Conservation (phyloP, 2,113 vertebrate genomes). For the Diphyllodes magnificus region DNA sequence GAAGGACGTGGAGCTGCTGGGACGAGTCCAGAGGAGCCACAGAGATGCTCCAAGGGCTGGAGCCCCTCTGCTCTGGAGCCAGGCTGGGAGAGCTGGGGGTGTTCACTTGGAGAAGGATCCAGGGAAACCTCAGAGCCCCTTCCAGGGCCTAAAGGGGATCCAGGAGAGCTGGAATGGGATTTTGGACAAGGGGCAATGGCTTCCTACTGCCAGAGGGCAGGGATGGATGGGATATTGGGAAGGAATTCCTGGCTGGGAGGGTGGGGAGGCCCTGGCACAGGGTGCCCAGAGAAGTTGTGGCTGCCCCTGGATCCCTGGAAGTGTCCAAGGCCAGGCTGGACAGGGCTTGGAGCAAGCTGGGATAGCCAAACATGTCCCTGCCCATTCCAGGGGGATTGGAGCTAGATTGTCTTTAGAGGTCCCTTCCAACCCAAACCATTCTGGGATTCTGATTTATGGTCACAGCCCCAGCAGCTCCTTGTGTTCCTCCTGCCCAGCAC, state of each 20-base stretch:
- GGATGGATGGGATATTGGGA: accelerated
- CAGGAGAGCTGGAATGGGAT: background rate
- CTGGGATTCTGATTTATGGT: background rate
- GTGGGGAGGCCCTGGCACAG: background rate
- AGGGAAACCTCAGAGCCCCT: background rate
- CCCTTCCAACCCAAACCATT: background rate
- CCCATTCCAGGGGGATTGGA: background rate
- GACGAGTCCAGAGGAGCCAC: background rate
- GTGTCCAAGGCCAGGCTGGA: background rate
- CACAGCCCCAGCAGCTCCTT: background rate
- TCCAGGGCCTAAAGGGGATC: background rate
- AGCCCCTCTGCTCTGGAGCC: background rate
- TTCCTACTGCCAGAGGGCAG: background rate
- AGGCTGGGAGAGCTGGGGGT: background rate
- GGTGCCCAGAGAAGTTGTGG: background rate
- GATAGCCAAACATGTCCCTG: accelerated
- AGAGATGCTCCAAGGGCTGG: accelerated
- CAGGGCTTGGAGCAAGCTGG: accelerated
- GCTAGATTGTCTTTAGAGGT: accelerated
- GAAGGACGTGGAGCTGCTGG: background rate
- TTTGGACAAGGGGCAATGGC: background rate
- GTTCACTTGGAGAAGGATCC: background rate
- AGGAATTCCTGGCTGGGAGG: accelerated
- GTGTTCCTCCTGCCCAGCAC: background rate
- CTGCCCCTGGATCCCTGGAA: background rate